Percentiles rank a stretch among this genome's conserved stretches.
Conservation (phyloP, 2,888 invertebrate species). For the Eumerus sabulonum region DNA sequence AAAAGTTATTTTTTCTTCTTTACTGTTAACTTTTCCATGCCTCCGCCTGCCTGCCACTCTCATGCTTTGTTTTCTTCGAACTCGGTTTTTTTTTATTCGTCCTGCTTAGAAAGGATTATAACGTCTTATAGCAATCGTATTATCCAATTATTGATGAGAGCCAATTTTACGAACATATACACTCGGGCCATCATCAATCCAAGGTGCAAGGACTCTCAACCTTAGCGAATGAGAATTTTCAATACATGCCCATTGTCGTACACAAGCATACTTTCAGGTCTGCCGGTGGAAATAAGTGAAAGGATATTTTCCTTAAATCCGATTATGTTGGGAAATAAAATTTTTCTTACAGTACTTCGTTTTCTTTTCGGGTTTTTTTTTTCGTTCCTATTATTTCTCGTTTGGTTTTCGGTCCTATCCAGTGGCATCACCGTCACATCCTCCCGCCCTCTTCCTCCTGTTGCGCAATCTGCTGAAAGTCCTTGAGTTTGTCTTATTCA, state of each 20-base stretch:
- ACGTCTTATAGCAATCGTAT: conserved; percentile 56
- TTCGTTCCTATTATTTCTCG: neutral
- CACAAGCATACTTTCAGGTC: conserved; percentile 4
- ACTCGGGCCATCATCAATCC: conserved; percentile 39
- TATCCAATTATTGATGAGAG: conserved; percentile 66
- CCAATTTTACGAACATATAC: conserved; percentile 57
- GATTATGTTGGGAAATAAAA: conserved; percentile 55
- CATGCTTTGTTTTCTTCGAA: neutral
- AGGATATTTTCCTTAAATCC: conserved; percentile 59
- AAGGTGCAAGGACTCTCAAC: conserved; percentile 41
- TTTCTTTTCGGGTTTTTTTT: neutral
- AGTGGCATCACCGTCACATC: too few relatives aligned
- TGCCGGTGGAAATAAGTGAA: conserved; percentile 49
- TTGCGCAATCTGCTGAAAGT: conserved; percentile 35
- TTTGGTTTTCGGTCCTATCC: conserved; percentile 2
- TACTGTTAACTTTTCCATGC: too few relatives aligned
- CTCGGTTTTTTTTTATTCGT: conserved; percentile 20
- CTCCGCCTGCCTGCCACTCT: neutral
- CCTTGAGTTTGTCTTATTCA: conserved; percentile 23
- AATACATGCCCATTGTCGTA: neutral
- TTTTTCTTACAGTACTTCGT: conserved; percentile 10
- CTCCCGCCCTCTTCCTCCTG: neutral
- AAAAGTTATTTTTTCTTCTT: neutral
- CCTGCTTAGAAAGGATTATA: conserved; percentile 44
- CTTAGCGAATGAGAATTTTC: conserved; percentile 16